Percentiles rank a stretch among this genome's conserved stretches.
These are phyloP conservation scores for Blastomussa wellsi DNA, from an alignment of 92 coral and sea anemone species.

Conservation along the genomic window DNA sequence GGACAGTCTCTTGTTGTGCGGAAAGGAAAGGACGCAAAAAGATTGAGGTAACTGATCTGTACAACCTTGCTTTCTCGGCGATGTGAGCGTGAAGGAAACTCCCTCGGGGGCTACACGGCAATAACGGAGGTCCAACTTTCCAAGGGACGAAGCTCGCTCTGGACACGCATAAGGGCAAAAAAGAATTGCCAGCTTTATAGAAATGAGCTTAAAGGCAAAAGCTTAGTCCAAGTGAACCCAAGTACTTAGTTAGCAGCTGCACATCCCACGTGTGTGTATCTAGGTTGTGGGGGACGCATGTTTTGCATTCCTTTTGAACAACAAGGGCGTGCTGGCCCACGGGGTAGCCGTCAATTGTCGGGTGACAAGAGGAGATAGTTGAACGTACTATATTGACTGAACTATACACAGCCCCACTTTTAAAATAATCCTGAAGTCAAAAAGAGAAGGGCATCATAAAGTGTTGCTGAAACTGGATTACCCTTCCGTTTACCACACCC, in stretches of 20 bases:
- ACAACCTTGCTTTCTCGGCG: slow-evolving; percentile 31
- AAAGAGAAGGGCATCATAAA: slow-evolving; percentile 10
- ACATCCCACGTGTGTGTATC: slow-evolving; percentile 12
- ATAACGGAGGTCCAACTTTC: slow-evolving; percentile 31
- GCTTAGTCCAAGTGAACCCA: too few relatives aligned
- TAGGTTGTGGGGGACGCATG: too few relatives aligned
- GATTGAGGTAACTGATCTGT: too few relatives aligned
- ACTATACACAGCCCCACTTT: neutral
- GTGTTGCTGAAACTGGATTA: slow-evolving; percentile 18
- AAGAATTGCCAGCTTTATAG: too few relatives aligned
- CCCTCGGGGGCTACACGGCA: slow-evolving; percentile 24
- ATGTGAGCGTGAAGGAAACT: too few relatives aligned
- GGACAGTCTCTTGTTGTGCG: too few relatives aligned
- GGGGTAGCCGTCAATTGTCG: too few relatives aligned
- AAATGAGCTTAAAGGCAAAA: slow-evolving; percentile 5
- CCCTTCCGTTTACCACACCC: slow-evolving; percentile 16
- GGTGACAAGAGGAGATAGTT: neutral
- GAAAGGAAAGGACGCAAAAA: too few relatives aligned
- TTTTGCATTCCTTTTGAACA: too few relatives aligned
- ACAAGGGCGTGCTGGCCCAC: too few relatives aligned
- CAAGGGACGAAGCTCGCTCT: slow-evolving; percentile 30
- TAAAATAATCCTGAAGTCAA: slow-evolving; percentile 10
- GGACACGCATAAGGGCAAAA: slow-evolving; percentile 26
- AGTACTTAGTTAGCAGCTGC: neutral
- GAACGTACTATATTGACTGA: slow-evolving; percentile 9